Evolutionary conservation across 2,797 vertebrate species (phyloP), one percentile per base, ranked within the genome.

Genomic region (Melanotaenia boesemani): DNA sequence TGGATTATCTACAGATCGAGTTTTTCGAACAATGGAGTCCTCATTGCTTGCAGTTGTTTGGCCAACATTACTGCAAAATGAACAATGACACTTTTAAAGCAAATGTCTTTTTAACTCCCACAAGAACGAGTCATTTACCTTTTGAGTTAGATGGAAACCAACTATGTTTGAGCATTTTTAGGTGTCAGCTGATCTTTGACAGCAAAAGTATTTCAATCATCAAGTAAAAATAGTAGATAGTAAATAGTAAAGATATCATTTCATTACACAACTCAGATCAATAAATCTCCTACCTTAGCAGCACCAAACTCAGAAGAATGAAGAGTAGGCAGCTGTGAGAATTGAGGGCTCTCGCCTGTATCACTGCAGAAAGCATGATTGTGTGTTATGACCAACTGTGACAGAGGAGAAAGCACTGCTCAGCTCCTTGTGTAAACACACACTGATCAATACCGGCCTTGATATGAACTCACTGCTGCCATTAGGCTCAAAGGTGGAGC

Each of bases 251-350:
- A 50, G 16, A 36, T 4, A 2, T 59, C 13, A 30, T 48, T n/a
- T 26, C 22, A 50, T 24, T 34, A n/a, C 20, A 67, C 3, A 36
- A 20, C 67, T 63, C 2, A 55, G 24, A 63, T 7, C 57, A 52
- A 26, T 36, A 20, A 55, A 76, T 52, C 6, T 50, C 86, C 36
- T 91, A 93, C 93, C 92, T 91, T 34, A 90, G 52, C 36, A 91
- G 77, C 63, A 82, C 41, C 58, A 89, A 41, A 39, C 37, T 70
- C 73, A 91, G 46, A 55, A 65, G 60, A 34, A 80, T 0, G 15
- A 26, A 10, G 16, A 92, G 72, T 0, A 84, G 65, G 61, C 22
- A 61, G 66, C 69, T 20, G 30, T 67, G 67, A 32, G 77, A 22
- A 63, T 1, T 59, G 59, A 74, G 28, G 3, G 54, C 59, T 36